Conservation (phyloP, 1,140 invertebrate species). For the Bombus huntii region DNA sequence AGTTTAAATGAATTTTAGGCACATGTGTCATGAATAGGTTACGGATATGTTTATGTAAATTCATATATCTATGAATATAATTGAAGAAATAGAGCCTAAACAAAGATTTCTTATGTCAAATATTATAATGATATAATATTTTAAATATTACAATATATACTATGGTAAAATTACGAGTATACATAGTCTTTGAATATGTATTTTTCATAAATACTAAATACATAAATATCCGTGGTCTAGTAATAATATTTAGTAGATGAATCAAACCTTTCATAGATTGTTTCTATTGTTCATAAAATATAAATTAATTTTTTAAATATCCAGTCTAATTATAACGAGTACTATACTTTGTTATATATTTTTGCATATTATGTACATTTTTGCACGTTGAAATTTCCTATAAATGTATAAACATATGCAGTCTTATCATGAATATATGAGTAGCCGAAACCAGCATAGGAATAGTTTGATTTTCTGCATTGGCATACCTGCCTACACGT, state of each 20-base stretch:
- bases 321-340: background rate
- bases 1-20: background rate
- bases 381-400: background rate
- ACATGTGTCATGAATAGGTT: background rate
- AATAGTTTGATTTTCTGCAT: slow-evolving; percentile 34
- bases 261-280: background rate
- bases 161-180: no score
- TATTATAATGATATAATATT: no score
- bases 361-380: background rate
- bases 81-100: no score
- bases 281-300: background rate
- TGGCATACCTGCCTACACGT: slow-evolving; percentile 59
- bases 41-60: no score
- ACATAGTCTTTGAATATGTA: background rate
- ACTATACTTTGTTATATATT: background rate
- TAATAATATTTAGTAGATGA: background rate
- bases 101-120: no score
- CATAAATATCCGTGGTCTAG: background rate
- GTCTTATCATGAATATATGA: background rate
- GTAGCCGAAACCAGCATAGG: background rate
- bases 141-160: no score
- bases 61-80: no score
- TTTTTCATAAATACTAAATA: background rate
- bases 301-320: background rate
- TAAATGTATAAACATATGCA: background rate